phyloP scores from a whole-genome alignment of 2,888 invertebrate species.

The Harpagoxenus sublaevis region DNA sequence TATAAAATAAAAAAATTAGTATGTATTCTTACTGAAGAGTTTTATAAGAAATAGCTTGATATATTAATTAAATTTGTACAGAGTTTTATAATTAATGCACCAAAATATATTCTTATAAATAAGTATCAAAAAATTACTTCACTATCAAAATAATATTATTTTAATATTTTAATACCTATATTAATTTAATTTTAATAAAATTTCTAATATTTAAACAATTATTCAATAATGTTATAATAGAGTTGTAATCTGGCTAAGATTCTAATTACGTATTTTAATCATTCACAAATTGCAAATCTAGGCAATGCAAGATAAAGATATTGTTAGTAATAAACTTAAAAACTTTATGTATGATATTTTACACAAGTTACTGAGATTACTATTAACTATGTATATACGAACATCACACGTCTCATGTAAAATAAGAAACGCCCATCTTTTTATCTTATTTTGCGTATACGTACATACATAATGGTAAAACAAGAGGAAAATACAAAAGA shows the following conservation, averaged over 20 bases:
- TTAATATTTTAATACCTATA: not conserved
- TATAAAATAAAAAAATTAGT: not conserved
- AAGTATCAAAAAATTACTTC: not conserved
- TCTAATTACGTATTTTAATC: conserved; percentile 4
- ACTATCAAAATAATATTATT: not conserved
- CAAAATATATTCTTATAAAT: not conserved
- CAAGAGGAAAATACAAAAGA: not conserved
- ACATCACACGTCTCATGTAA: not conserved
- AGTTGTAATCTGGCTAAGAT: not conserved
- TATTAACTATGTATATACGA: too few relatives aligned
- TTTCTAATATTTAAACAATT: not conserved
- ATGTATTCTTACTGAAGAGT: not conserved
- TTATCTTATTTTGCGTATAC: too few relatives aligned
- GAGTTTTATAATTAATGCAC: not conserved
- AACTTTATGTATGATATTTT: not conserved
- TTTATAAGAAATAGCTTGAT: not conserved
- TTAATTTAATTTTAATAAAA: not conserved
- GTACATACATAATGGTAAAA: not conserved
- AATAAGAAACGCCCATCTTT: not conserved
- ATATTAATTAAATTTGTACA: not conserved
- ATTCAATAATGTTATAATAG: not conserved
- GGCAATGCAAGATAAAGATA: not conserved
- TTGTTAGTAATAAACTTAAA: not conserved
- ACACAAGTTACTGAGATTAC: not conserved
- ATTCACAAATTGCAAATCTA: not conserved